Evolutionary conservation across 2,797 vertebrate species (phyloP), one percentile per base, ranked within the genome.

Genomic region (Clarias pachynema): DNA sequence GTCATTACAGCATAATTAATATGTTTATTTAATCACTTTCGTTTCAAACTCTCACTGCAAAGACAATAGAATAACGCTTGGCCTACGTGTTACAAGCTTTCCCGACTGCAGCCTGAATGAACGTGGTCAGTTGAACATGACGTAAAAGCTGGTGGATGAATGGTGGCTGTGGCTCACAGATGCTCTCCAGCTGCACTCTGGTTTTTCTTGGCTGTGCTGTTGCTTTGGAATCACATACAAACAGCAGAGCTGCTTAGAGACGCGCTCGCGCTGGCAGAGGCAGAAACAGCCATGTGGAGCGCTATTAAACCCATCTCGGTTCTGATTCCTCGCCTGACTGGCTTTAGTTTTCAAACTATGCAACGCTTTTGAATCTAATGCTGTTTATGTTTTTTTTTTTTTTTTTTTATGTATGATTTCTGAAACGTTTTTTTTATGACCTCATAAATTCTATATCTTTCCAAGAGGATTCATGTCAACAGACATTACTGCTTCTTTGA

Each of bases 81-180:
- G 53, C 70, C 26, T 65, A 26, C 62, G 22, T 18, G 69, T 83
- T 79, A 22, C 26, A 75, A 29, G 34, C 22, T 14, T 74, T 68
- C 66, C 66, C 34, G 75, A 40, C 75, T 44, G n/a, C n/a, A 26
- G 49, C 24, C 59, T 56, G 81, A 65, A 80, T 79, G 59, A 84
- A 26, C 14, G 40, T 29, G 69, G 68, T 66, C 60, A 24, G 60
- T 57, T 40, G 75, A 84, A 86, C 63, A 57, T 70, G 34, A 65
- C 29, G 56, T 70, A 68, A 86, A 83, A 62, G 56, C 66, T 34
- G 40, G 40, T 73, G 40, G 66, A 53, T 86, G 75, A 86, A 79
- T 79, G 66, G 81, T 90, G 92, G 87, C 90, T 92, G 91, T 89
- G 90, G 86, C 90, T 94, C 93, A 94, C 94, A 93, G 93, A 93